These are phyloP conservation scores for Radopholus similis DNA, from an alignment of 1,140 invertebrate species.

Conservation along the genomic window DNA sequence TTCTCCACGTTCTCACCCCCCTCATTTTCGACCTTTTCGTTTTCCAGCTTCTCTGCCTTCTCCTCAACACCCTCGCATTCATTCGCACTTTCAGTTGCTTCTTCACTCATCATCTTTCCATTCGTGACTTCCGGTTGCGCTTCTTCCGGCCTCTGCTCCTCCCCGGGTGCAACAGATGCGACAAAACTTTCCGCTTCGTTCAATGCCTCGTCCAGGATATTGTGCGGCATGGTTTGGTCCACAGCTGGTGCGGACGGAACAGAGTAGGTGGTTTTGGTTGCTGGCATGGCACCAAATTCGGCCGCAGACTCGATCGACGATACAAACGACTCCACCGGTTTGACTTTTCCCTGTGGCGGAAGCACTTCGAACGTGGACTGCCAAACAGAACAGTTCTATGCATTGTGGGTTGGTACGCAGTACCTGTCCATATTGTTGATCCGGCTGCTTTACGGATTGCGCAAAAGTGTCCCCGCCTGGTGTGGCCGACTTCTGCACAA, in stretches of 20 bases:
- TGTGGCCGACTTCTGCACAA: background rate
- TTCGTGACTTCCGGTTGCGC: background rate
- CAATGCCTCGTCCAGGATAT: conserved; percentile 35
- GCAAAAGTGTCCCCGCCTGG: too few species aligned
- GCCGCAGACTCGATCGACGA: background rate
- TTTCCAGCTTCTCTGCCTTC: background rate
- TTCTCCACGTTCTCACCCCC: background rate
- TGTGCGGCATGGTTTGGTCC: conserved; percentile 34
- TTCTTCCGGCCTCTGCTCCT: background rate
- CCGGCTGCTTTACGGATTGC: too few species aligned
- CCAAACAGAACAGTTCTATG: too few species aligned
- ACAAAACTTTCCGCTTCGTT: conserved; percentile 37
- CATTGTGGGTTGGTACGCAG: too few species aligned
- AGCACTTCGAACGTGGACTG: background rate
- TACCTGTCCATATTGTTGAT: too few species aligned
- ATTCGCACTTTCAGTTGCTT: background rate
- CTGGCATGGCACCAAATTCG: background rate
- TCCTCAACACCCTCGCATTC: background rate
- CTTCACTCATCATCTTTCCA: background rate
- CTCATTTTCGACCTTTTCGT: background rate
- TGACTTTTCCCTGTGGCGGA: background rate
- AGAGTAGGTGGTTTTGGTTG: conserved; percentile 15
- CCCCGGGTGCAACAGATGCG: conserved; percentile 7
- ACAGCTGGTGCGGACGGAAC: background rate
- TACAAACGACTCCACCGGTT: background rate